Evolutionary conservation across 2,888 invertebrate species (phyloP), one percentile per base, ranked within the genome.

Genomic region (Drosophila pseudotakahashii): DNA sequence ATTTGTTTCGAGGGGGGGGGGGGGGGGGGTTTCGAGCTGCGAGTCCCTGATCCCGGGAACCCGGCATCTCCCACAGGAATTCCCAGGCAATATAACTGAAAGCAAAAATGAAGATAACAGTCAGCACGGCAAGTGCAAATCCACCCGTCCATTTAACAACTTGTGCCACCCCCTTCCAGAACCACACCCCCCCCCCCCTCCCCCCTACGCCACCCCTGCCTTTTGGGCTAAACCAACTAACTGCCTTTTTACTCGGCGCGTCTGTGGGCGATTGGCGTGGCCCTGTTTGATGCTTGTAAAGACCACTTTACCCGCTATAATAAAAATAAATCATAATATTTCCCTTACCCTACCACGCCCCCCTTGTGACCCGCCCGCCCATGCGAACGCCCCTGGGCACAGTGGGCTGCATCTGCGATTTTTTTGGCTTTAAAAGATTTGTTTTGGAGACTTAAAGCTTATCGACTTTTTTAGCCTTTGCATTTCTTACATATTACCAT

Each of bases 311-410:
- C 89, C 90, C 86, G 89, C 87, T 89, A 78, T 90, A 91, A 90
- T 88, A 90, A 90, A 91, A 91, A 91, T 91, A 91, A 91, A 91
- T 91, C 91, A 91, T 91, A 91, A 91, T 91, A 90, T 84, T 84
- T 85, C 85, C 73, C 55, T 55, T 50, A 23, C 54, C 37, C 11
- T 34, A 6, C 54, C 19, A 2, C 19, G n/a, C 19, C 19, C 19
- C 66, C 63, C 48, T 50, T 10, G 48, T 54, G 76, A 72, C 70
- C 81, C 78, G 3, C 3, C 34, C 34, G 11, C 11, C 76, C n/a
- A 4, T n/a, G 37, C 37, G n/a, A 6, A 37, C 19, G 75, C 74
- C 47, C 64, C 16, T 54, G 16, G 1, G 32, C 58, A 73, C 72
- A 73, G 72, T 74, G 71, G 73, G 42, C 58, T 13, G 13, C 6